Evolutionary conservation across 2,888 invertebrate genomes (phyloP), one percentile per base, ranked within the genome.

Genomic region (Hesperia comma): DNA sequence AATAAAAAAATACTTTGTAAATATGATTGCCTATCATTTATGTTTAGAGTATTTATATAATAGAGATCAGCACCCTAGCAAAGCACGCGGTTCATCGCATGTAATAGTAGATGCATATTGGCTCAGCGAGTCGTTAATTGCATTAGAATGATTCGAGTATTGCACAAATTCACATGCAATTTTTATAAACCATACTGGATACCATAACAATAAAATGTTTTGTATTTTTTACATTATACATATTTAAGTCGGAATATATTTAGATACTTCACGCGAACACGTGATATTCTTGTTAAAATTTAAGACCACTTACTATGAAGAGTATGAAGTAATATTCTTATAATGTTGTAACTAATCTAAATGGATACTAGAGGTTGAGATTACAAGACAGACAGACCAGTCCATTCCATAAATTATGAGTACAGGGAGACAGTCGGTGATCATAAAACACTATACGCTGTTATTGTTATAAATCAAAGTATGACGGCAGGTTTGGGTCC

Each of bases 361-460:
- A 58, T 15, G 26, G 58, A 58, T 15, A 32, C 41, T 41, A 32
- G 43, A 15, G 26, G 17, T 40, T 58, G 58, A 58, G 15, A 46
- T 57, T 46, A 49, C 57, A 56, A 46, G 17, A 54, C 32, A 26
- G 26, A 32, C 26, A 51, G 37, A 62, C 26, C 33, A 62, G 60
- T 60, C 46, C 63, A 51, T 64, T 55, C 58, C 55, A 64, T 67
- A 61, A 49, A 63, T 57, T 46, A 66, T 70, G 66, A 67, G 68
- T 69, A 70, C 71, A 69, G 71, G 70, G 70, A 71, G 63, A 68
- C 67, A 67, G 51, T 57, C 64, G 64, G 46, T 69, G 17, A 57
- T 63, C 62, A 58, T 56, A 53, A 63, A 57, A 60, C 62, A 64
- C 33, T 67, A 61, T 58, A 33, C 66, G 53, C 60, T 67, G 67